These are phyloP conservation scores for Colletes gigas DNA, from an alignment of 1,140 invertebrate species.

Conservation along the genomic window DNA sequence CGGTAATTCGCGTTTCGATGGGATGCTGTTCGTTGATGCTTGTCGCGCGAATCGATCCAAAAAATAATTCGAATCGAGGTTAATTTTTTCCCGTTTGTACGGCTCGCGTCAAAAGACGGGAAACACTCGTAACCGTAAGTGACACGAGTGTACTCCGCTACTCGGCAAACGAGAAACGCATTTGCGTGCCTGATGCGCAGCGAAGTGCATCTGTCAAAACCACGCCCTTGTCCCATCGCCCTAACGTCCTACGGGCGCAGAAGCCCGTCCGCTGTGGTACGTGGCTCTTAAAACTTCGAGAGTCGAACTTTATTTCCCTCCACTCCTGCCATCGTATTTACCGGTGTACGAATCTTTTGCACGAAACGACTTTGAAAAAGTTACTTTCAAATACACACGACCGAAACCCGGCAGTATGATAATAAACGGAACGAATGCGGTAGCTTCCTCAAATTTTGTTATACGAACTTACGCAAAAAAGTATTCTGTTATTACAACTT, in stretches of 20 bases:
- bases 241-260: not conserved
- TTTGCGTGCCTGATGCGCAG: slow-evolving; percentile 41
- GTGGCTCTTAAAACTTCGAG: not conserved
- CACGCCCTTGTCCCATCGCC: slow-evolving; percentile 71
- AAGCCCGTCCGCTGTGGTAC: not conserved
- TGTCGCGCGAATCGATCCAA: too few species aligned
- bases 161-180: slow-evolving; percentile 28
- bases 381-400: too few species aligned
- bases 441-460: not conserved
- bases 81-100: not conserved
- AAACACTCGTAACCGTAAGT: not conserved
- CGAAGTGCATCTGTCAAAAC: slow-evolving; percentile 75
- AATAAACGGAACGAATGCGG: not conserved
- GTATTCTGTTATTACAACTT: not conserved
- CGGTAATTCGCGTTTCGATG: not conserved
- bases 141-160: not conserved
- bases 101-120: not conserved
- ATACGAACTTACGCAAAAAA: not conserved
- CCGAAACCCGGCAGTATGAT: too few species aligned
- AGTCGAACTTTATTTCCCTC: not conserved
- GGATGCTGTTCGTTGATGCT: not conserved
- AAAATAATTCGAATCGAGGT: not conserved
- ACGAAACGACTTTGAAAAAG: too few species aligned
- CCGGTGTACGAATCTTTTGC: too few species aligned
- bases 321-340: too few species aligned